These are phyloP conservation scores for Cantharis nigra DNA, from an alignment of 2,888 invertebrate genomes.

Conservation along the genomic window DNA sequence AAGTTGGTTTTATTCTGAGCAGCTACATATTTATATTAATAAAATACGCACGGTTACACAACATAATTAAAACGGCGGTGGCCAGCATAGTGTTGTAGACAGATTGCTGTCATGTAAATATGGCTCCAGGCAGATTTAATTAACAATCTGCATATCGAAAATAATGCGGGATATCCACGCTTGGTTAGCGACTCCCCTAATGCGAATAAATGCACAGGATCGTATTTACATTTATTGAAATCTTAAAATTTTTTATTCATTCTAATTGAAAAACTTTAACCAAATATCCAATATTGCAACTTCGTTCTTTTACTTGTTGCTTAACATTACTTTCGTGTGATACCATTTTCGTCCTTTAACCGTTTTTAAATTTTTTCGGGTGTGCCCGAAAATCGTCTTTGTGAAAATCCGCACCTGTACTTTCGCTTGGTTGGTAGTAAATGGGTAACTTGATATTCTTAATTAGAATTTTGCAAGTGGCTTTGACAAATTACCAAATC, in stretches of 20 bases:
- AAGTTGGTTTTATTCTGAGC: conserved; percentile 19
- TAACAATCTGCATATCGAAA: conserved; percentile 58
- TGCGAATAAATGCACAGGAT: conserved; percentile 38
- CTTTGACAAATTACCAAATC: conserved; percentile 39
- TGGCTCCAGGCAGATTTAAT: conserved; percentile 56
- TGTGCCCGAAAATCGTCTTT: background rate
- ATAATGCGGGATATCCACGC: conserved; percentile 54
- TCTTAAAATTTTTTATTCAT: background rate
- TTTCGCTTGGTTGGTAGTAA: conserved; percentile 21
- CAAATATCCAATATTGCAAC: background rate
- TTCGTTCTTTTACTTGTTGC: background rate
- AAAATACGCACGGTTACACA: conserved; percentile 55
- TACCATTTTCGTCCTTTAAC: background rate
- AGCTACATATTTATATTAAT: conserved; percentile 53
- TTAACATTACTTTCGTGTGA: too few species aligned
- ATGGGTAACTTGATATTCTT: conserved; percentile 38
- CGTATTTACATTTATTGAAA: conserved; percentile 14
- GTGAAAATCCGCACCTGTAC: background rate
- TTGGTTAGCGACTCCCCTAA: conserved; percentile 49
- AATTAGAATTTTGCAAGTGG: conserved; percentile 37
- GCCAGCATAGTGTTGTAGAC: conserved; percentile 52
- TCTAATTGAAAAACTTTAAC: background rate
- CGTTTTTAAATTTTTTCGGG: background rate
- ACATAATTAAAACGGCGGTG: conserved; percentile 53
- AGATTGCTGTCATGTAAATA: conserved; percentile 59